Conservation (phyloP, 2,888 invertebrate species). For the Drosophila testacea region DNA sequence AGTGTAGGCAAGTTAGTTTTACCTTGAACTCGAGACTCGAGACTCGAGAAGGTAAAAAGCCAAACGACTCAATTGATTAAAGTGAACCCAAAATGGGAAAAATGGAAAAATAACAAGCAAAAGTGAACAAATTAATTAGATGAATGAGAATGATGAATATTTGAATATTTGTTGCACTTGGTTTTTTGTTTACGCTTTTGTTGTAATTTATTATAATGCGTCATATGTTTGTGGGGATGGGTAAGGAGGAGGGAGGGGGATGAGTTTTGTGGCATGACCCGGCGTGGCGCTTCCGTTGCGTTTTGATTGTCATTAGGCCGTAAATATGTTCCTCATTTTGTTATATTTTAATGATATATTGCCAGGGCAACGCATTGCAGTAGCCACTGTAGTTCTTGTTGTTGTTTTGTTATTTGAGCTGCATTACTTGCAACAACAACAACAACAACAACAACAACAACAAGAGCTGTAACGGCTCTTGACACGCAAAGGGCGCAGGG, state of each 20-base stretch:
- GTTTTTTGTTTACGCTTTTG: conserved; percentile 6
- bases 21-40: conserved; percentile 56
- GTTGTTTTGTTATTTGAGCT: conserved; percentile 29
- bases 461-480: conserved; percentile 23
- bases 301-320: conserved; percentile 48
- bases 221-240: not conserved
- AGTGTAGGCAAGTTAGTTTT: conserved; percentile 20
- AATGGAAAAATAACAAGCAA: conserved; percentile 9
- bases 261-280: conserved; percentile 20
- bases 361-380: conserved; percentile 45
- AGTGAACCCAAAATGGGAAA: conserved; percentile 7
- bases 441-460: conserved; percentile 22
- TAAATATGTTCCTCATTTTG: conserved; percentile 38
- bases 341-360: conserved; percentile 59
- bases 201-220: conserved; percentile 37
- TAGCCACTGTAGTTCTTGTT: conserved; percentile 27
- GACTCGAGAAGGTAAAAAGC: conserved; percentile 7
- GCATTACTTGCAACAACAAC: conserved; percentile 36
- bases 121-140: conserved; percentile 63
- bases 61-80: conserved; percentile 39
- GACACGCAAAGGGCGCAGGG: conserved; percentile 45
- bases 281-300: conserved; percentile 53
- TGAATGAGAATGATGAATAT: conserved; percentile 35
- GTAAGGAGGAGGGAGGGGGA: not conserved
- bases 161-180: conserved; percentile 41